phyloP scores from a whole-genome alignment of 2,888 invertebrate species.

The Sphinx pinastri region DNA sequence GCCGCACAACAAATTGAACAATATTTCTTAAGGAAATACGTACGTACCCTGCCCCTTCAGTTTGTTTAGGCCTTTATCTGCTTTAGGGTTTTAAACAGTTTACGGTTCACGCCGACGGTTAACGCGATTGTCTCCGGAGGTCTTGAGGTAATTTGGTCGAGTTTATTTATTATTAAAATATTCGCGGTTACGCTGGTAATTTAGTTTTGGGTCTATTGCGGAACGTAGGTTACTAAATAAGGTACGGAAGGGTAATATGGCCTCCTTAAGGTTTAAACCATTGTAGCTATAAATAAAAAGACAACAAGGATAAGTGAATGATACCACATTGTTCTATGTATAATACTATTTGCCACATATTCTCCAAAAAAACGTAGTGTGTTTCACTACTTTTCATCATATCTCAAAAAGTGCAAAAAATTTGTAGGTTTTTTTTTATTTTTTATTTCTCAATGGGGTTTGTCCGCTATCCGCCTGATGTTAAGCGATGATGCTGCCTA shows the following conservation, averaged over 20 bases:
- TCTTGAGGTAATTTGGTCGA: neutral
- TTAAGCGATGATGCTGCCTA: too few relatives aligned
- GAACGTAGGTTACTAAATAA: neutral
- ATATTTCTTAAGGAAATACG: constrained; percentile 22
- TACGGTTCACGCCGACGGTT: neutral
- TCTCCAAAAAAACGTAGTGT: too few relatives aligned
- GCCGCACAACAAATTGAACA: constrained; percentile 21
- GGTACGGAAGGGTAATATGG: neutral
- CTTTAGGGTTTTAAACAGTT: constrained; percentile 10
- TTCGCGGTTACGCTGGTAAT: neutral
- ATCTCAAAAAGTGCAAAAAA: too few relatives aligned
- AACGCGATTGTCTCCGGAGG: neutral
- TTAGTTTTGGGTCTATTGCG: neutral
- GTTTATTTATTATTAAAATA: neutral
- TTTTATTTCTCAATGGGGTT: too few relatives aligned
- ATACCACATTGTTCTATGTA: too few relatives aligned
- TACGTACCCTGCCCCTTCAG: constrained; percentile 1
- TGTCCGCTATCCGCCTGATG: too few relatives aligned
- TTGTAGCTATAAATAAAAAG: too few relatives aligned
- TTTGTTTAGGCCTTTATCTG: constrained; percentile 19
- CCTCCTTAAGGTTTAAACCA: neutral
- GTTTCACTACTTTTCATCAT: too few relatives aligned
- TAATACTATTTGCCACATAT: too few relatives aligned
- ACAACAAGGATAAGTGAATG: too few relatives aligned
- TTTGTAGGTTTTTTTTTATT: too few relatives aligned